A percentile compares a stretch with the other conserved stretches of the same genome.
Conservation (phyloP, 30 jellyfish, hydroid and myxozoan species). For the Catostylus mosaicus region DNA sequence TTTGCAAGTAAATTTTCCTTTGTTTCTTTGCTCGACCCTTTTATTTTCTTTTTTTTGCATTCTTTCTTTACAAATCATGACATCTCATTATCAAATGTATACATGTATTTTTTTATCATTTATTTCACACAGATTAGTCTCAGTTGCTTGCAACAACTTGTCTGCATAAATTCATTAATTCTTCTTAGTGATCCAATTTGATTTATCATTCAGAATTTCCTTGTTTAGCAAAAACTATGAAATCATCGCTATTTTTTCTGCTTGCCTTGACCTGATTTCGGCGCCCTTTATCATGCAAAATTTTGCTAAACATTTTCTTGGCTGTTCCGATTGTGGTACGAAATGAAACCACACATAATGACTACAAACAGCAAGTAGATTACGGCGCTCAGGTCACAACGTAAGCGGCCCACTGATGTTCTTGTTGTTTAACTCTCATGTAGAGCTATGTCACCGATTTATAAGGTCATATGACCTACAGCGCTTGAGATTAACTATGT, state of each 20-base stretch:
- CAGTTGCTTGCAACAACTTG: no score
- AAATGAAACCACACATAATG: constrained; percentile 62
- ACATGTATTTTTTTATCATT: not conserved
- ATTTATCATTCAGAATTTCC: no score
- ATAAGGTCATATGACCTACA: constrained; percentile 80
- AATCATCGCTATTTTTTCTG: constrained; percentile 9
- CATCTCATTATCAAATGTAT: not conserved
- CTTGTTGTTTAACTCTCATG: constrained; percentile 49
- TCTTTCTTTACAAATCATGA: not conserved
- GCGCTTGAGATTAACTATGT: constrained; percentile 52
- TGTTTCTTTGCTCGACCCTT: not conserved
- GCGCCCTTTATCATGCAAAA: constrained; percentile 53
- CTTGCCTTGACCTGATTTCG: constrained; percentile 53
- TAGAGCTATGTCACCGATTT: constrained; percentile 66
- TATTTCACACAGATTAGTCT: not conserved
- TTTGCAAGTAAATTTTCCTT: no score
- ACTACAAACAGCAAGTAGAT: constrained; percentile 55
- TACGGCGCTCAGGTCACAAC: constrained; percentile 64
- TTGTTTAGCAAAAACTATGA: no score
- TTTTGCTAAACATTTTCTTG: constrained; percentile 70
- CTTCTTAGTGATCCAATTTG: no score
- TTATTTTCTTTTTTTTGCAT: not conserved
- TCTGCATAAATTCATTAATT: no score
- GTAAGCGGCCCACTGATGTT: constrained; percentile 52
- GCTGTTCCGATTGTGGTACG: constrained; percentile 71